Conservation (phyloP, 1,140 invertebrate species). For the Aporrectodea caliginosa region DNA sequence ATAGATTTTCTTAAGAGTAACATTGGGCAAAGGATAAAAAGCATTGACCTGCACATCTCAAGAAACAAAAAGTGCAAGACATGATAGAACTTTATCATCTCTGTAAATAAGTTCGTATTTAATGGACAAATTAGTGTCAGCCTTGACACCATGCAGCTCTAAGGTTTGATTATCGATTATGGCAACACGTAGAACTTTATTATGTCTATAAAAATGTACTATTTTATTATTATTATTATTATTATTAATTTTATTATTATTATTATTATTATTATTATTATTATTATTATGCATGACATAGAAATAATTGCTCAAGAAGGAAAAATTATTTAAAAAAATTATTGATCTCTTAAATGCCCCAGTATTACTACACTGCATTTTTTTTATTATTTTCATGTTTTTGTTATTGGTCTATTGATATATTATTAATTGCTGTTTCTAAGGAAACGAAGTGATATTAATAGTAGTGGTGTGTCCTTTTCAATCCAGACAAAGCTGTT, state of each 20-base stretch:
- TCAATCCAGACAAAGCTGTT: too few relatives aligned
- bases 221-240: background rate
- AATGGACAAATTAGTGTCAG: background rate
- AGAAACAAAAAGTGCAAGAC: background rate
- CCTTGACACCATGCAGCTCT: background rate
- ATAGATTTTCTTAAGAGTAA: too few relatives aligned
- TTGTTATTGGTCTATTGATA: too few relatives aligned
- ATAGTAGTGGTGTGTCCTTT: too few relatives aligned
- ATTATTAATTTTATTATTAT: background rate
- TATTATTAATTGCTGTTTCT: too few relatives aligned
- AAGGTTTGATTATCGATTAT: background rate
- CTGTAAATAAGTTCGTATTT: background rate
- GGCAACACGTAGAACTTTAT: background rate
- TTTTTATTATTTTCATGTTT: too few relatives aligned
- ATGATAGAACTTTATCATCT: background rate
- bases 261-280: constrained; percentile 4
- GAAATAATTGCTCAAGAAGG: background rate
- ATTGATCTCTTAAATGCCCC: too few relatives aligned
- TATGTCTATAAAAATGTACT: background rate
- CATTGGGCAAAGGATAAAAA: too few relatives aligned
- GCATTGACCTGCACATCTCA: too few relatives aligned
- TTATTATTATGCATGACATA: background rate
- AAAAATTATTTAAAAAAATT: background rate
- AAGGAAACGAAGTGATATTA: too few relatives aligned
- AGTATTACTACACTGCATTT: too few relatives aligned